Evolutionary conservation across 2,888 invertebrate genomes (phyloP), one percentile per base, ranked within the genome.

Genomic region (Drosophila affinis): DNA sequence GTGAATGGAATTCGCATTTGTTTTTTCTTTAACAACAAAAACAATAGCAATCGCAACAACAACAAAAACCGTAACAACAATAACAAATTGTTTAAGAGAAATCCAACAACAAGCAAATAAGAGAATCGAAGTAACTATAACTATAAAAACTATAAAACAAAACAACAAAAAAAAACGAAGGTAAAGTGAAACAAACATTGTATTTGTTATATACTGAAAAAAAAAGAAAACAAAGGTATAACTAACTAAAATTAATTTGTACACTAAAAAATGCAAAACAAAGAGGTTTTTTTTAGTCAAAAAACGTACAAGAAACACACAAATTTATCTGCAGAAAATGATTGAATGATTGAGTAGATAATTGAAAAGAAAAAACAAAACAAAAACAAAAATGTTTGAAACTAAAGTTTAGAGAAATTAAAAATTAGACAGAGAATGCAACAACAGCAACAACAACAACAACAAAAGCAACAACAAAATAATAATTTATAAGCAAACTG

Each of bases 211-310:
- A 77, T 68, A 70, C 58, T 34, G 34, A 34, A 34, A 34, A 32
- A 3, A 9, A 32, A 32, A 32, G 9, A 2, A 9, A 62, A 64
- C 53, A 74, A 59, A 29, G 53, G 48, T 55, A 68, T 62, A 69
- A 82, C 75, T 79, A 76, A 77, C 67, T 65, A 68, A 83, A 70
- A 77, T 64, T 71, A 71, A 84, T 77, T 62, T 81, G 83, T 82
- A 82, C 74, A 76, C 81, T 68, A 78, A 78, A 49, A 39, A 39
- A 39, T 39, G 39, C 39, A 39, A 39, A 39, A 7, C 7, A 39
- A 39, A 39, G n/a, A 14, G 39, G 39, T 39, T 62, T 74, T 67
- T 74, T 72, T 72, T 70, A 60, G 67, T 47, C 59, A 71, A 51
- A 64, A 45, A 59, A 32, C 52, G 14, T 12, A 29, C 27, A 56